Base-by-base conservation (phyloP, 2,888 invertebrate genomes). In the Brachypterus glaber region DNA sequence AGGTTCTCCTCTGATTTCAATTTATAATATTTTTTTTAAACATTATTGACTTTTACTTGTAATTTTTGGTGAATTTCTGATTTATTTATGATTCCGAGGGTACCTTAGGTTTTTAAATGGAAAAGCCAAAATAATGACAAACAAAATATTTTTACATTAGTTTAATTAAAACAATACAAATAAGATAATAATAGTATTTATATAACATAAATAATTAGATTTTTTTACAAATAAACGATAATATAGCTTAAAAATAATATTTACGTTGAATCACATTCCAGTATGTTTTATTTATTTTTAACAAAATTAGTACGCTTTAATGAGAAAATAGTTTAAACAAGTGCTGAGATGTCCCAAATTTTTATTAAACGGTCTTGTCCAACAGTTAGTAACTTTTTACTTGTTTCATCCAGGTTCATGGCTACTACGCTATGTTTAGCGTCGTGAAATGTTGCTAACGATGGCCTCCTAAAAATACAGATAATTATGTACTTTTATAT, bases 361-460 rank as follows among this genome's bases (percentile, higher is more conserved):
- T 97, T 96, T 58, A 98, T 90, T 52, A 95, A 74, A 53, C 91
- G 79, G 68, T 98, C 97, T 62, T 89, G 88, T 15, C 97, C 97
- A 27, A 93, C 88, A 2, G 96, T 92, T 44, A 93, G 74, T 59
- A 97, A 74, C 55, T 84, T 79, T 55, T 86, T 87, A 30, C 86
- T 79, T 34, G 86, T 78, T 63, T 90, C 89, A 68, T 96, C 93
- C 47, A 95, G 72, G 67, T 86, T 82, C 77, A 96, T 85, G 27
- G 81, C 79, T 7, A 83, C 77, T 45, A 96, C 82, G 39, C 83
- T 84, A 63, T 97, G 95, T 64, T 92, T 92, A 54, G 88, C 83
- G 67, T 97, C 96, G 65, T 95, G 91, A 70, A 92, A 92, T 39
- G 89, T 85, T 16, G 97, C 96, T 60, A 96, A 69, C 1, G 96